Conservation (phyloP, 2,797 vertebrate genomes). For the Rhinatrema bivittatum region DNA sequence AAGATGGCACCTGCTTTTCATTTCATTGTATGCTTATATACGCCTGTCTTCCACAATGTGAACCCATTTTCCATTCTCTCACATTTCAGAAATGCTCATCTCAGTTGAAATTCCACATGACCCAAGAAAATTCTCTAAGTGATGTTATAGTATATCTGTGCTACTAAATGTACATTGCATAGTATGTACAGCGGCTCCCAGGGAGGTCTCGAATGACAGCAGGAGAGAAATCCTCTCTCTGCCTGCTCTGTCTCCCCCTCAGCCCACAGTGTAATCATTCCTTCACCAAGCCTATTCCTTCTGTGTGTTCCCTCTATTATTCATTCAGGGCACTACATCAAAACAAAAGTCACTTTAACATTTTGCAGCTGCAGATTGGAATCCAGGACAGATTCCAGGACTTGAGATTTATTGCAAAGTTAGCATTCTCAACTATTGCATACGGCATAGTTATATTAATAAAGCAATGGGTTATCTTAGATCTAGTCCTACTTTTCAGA, state of each 20-base stretch:
- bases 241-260: neutral
- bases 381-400: neutral
- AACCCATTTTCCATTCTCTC: too few species aligned
- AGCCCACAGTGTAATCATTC: too few species aligned
- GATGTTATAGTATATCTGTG: neutral
- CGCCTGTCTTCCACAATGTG: too few species aligned
- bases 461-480: slow-evolving; percentile 31
- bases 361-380: neutral
- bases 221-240: too few species aligned
- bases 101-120: slow-evolving; percentile 2
- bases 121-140: neutral
- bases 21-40: too few species aligned
- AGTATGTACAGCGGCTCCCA: too few species aligned
- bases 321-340: neutral
- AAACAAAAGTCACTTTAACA: neutral
- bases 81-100: slow-evolving; percentile 1
- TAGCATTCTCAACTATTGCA: neutral
- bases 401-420: neutral
- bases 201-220: too few species aligned
- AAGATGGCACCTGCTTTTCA: neutral
- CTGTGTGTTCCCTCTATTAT: neutral
- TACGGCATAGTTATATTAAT: slow-evolving; percentile 3
- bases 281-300: neutral
- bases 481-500: too few species aligned
- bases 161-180: too few species aligned